Percentiles rank a stretch among this genome's conserved stretches.
Evolutionary conservation across 2,888 invertebrate species (phyloP).

Genomic region (Crepidodera aurea): DNA sequence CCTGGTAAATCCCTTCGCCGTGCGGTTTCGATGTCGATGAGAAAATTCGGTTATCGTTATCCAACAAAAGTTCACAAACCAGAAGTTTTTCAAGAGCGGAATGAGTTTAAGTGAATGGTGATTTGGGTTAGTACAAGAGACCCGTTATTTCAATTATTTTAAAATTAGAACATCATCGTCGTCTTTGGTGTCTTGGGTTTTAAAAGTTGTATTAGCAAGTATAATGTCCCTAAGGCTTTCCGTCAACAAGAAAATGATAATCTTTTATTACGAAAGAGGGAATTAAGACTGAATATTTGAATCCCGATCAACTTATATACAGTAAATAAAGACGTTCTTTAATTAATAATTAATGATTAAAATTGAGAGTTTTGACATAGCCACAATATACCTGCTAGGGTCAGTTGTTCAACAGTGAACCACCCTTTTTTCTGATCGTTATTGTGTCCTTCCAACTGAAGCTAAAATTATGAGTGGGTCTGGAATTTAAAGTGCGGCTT

Average conservation of each 20-base stretch:
- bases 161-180: slow-evolving; percentile 33
- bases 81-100: slow-evolving; percentile 10
- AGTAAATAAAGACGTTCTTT: too few species aligned
- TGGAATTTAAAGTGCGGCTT: too few species aligned
- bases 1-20: neutral
- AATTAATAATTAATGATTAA: too few species aligned
- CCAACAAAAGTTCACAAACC: slow-evolving; percentile 9
- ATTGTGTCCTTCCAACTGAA: too few species aligned
- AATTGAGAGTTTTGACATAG: too few species aligned
- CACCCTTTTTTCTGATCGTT: too few species aligned
- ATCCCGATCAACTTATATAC: neutral
- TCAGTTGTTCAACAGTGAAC: too few species aligned
- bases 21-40: slow-evolving; percentile 1
- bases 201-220: slow-evolving; percentile 36
- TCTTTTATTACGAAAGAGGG: slow-evolving; percentile 17
- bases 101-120: slow-evolving; percentile 11
- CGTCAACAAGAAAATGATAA: slow-evolving; percentile 24
- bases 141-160: slow-evolving; percentile 32
- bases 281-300: neutral
- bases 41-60: slow-evolving; percentile 14
- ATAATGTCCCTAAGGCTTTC: slow-evolving; percentile 27
- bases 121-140: slow-evolving; percentile 15
- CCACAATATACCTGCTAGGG: too few species aligned
- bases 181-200: slow-evolving; percentile 27
- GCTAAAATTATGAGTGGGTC: too few species aligned